Percentiles rank a stretch among this genome's conserved stretches.
Conservation (phyloP, 2,113 vertebrate genomes). For the Ciconia maguari region DNA sequence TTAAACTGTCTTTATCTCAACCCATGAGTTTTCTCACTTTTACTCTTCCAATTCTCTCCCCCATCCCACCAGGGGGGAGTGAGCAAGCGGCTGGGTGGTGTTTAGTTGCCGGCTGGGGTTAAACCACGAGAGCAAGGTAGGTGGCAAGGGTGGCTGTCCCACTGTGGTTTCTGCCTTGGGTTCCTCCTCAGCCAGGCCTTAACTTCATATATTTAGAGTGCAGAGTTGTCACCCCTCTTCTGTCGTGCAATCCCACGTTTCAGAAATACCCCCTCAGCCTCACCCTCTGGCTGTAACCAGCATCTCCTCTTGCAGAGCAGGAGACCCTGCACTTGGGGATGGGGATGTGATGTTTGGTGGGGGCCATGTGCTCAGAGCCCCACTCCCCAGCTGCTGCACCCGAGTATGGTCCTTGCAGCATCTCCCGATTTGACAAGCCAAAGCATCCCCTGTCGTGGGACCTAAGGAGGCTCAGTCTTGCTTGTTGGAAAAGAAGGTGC, state of each 20-base stretch:
- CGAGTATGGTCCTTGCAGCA: background rate
- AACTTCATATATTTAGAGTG: background rate
- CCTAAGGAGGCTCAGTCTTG: background rate
- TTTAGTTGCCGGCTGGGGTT: too few relatives aligned
- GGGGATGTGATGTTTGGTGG: background rate
- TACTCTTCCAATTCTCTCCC: too few relatives aligned
- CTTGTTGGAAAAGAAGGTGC: background rate
- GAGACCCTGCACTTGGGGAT: background rate
- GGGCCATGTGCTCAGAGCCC: background rate
- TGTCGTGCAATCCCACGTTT: accelerated
- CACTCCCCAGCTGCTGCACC: background rate
- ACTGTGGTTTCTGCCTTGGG: background rate
- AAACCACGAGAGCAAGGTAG: background rate
- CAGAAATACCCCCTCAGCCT: background rate
- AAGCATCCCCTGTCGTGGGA: background rate
- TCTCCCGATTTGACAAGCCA: background rate
- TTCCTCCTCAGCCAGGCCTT: background rate
- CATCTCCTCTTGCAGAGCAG: background rate
- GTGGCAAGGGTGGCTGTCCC: background rate
- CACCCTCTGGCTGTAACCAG: background rate
- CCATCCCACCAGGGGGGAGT: too few relatives aligned
- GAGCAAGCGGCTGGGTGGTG: too few relatives aligned
- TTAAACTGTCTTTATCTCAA: too few relatives aligned
- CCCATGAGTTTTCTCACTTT: too few relatives aligned
- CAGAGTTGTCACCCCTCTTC: background rate